Conservation (phyloP, 2,113 vertebrate genomes). For the Cacatua alba region DNA sequence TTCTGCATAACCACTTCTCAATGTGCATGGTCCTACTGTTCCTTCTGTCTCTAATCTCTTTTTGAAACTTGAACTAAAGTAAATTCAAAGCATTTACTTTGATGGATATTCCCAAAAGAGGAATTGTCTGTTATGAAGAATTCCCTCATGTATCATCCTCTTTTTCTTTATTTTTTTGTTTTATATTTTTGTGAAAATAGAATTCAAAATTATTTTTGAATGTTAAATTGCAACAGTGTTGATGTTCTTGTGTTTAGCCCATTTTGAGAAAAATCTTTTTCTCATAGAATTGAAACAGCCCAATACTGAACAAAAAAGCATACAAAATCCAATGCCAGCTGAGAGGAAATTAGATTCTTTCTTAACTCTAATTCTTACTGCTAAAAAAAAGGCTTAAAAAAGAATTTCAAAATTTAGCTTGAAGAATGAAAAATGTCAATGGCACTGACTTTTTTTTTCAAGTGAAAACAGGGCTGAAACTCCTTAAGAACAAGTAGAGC, state of each 20-base stretch:
- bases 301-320: not conserved
- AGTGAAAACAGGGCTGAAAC: not conserved
- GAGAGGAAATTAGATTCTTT: slow-evolving; percentile 7
- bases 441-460: not conserved
- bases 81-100: not conserved
- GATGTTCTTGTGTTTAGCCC: not conserved
- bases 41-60: not conserved
- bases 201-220: not conserved
- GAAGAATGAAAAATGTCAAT: slow-evolving; percentile 7
- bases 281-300: not conserved
- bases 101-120: not conserved
- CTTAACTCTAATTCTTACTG: not conserved
- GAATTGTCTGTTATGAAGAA: not conserved
- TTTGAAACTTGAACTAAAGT: not conserved
- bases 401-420: not conserved
- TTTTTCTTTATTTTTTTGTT: not conserved
- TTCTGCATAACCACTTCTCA: not conserved
- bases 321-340: not conserved
- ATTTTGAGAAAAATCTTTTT: not conserved
- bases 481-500: not conserved
- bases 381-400: not conserved
- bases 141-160: not conserved
- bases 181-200: not conserved
- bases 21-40: not conserved
- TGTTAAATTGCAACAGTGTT: not conserved